Evolutionary conservation across 2,888 invertebrate genomes (phyloP).

Genomic region (Spodoptera littoralis): DNA sequence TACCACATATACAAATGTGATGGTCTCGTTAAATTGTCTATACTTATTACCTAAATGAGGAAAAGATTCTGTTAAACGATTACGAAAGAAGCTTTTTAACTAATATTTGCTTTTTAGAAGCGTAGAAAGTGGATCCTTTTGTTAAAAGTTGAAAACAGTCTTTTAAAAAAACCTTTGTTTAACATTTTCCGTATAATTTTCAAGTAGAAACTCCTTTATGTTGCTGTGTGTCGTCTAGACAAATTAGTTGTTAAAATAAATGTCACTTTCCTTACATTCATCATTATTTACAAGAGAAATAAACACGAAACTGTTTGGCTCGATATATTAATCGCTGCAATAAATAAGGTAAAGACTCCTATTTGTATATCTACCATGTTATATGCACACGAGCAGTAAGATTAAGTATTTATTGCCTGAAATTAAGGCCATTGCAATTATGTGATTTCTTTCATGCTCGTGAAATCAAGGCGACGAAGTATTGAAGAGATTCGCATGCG

Average conservation of each 20-base stretch:
- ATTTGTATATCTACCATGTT: slow-evolving; percentile 27
- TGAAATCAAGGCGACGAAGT: slow-evolving; percentile 32
- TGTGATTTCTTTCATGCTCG: slow-evolving; percentile 45
- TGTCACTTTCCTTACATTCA: too few relatives aligned
- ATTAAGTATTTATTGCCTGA: slow-evolving; percentile 37
- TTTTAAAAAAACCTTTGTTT: not conserved
- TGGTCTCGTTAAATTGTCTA: slow-evolving; percentile 5
- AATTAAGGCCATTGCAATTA: slow-evolving; percentile 49
- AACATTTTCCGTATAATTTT: not conserved
- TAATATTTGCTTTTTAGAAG: not conserved
- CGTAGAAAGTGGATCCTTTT: not conserved
- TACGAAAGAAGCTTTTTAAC: slow-evolving; percentile 17
- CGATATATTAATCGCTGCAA: too few relatives aligned
- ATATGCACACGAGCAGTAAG: slow-evolving; percentile 2
- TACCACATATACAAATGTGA: too few relatives aligned
- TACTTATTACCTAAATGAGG: slow-evolving; percentile 25
- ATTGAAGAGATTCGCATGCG: slow-evolving; percentile 26
- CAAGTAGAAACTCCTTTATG: too few relatives aligned
- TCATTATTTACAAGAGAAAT: too few relatives aligned
- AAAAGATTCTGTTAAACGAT: slow-evolving; percentile 7
- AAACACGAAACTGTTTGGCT: too few relatives aligned
- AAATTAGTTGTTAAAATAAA: too few relatives aligned
- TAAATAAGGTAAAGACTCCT: not conserved
- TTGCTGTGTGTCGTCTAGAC: too few relatives aligned
- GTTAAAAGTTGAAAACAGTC: not conserved